Base-by-base conservation (phyloP, 2,113 vertebrate genomes). In the Hemichromis elongatus region DNA sequence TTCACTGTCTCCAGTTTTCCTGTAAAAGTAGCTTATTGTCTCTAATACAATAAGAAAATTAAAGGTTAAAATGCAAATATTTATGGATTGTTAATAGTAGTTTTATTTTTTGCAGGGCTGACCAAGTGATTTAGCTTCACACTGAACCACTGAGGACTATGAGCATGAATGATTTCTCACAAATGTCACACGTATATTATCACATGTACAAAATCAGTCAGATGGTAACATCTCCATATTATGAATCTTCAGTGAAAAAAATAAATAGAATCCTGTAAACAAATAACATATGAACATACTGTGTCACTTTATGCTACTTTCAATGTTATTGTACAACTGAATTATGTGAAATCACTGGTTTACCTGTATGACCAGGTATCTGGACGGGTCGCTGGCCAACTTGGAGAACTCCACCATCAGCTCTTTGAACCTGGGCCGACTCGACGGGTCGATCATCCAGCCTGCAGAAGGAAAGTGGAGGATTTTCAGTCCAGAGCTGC, bases 391-490 rank as follows among this genome's bases (percentile, higher is more conserved):
- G 50, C 97, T 95, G 77, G 98, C 98, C 98, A 99, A 99, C 89
- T 97, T 98, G 5, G 97, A 97, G 93, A 99, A 99, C 88, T 99
- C 98, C 0, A 89, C 84, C 3, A 97, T 97, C 77, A 99, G 89
- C 77, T 99, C 98, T 0, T 97, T 96, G 55, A 99, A 99, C 77
- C 94, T 95, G 5, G 98, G 98, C n/a, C 98, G 97, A 83, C 97
- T 98, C 24, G 97, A 97, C 3, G 98, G 97, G 77, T 99, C 97
- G 0, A 99, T 99, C 98, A 99, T 99, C 98, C 98, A 99, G 91
- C 98, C 98, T 99, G 93, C 47, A 57, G 42, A 10, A 55, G 24
- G 13, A 13, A 18, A 75, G 0, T 2, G 45, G 26, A 50, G 0
- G 4, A 50, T 75, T 70, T 68, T 68, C 35, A 68, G 24, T 19